A percentile compares a stretch with the other conserved stretches of the same genome.
phyloP scores from a whole-genome alignment of 92 coral and sea anemone species.

The Parazoanthus atlanticus region DNA sequence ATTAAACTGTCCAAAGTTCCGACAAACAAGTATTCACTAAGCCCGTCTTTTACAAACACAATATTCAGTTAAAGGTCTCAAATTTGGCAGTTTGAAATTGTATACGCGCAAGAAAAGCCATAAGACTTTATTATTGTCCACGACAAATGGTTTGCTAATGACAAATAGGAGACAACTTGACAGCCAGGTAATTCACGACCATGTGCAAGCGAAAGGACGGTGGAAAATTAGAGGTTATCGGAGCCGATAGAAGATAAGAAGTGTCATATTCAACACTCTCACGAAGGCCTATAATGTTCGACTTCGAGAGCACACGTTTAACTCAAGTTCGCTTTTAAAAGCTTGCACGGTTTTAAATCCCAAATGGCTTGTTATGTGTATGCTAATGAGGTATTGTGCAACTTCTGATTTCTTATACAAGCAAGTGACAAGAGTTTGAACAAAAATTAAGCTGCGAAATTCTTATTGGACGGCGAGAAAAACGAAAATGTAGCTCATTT shows the following conservation, averaged over 20 bases:
- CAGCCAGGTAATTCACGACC: slow-evolving; percentile 24
- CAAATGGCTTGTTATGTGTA: slow-evolving; percentile 16
- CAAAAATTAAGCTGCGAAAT: slow-evolving; percentile 56
- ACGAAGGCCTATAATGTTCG: not conserved
- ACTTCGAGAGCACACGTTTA: not conserved
- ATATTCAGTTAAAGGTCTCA: slow-evolving; percentile 6
- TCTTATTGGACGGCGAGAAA: slow-evolving; percentile 66
- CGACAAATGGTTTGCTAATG: slow-evolving; percentile 8
- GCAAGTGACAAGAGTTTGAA: slow-evolving; percentile 70
- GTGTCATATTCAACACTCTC: not conserved
- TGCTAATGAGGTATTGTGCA: slow-evolving; percentile 63
- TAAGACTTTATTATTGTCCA: slow-evolving; percentile 11
- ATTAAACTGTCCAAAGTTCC: slow-evolving; percentile 16
- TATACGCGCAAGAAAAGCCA: not conserved
- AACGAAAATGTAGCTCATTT: slow-evolving; percentile 50
- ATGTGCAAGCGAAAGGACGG: not conserved
- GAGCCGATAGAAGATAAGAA: not conserved
- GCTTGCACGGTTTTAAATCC: not conserved
- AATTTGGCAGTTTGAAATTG: slow-evolving; percentile 34
- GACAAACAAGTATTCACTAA: not conserved
- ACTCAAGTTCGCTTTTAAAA: not conserved
- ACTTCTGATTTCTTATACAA: slow-evolving; percentile 55
- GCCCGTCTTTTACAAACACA: not conserved
- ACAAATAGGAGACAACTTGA: slow-evolving; percentile 8
- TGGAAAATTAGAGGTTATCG: slow-evolving; percentile 4